A percentile compares a stretch with the other conserved stretches of the same genome.
Conservation (phyloP, 2,113 vertebrate genomes). For the Triplophysa dalaica region DNA sequence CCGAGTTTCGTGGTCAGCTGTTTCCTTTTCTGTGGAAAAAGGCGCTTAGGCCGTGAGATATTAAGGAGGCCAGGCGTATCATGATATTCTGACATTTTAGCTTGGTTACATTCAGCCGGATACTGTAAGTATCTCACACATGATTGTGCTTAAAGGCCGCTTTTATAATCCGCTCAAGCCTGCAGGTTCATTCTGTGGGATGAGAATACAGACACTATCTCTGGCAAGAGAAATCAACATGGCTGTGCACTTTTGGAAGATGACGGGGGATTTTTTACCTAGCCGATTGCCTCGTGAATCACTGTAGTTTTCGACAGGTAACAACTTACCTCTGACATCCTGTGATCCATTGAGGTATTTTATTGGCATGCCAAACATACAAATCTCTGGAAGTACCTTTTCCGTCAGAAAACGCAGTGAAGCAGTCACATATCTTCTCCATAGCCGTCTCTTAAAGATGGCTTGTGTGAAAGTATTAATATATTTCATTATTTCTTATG, state of each 20-base stretch:
- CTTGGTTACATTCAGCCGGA: slow-evolving; percentile 2
- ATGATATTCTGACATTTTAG: slow-evolving; percentile 4
- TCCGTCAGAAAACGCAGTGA: slow-evolving; percentile 29
- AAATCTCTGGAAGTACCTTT: slow-evolving; percentile 40
- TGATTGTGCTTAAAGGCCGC: slow-evolving; percentile 1
- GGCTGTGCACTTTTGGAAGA: neutral
- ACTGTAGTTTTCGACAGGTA: slow-evolving; percentile 46
- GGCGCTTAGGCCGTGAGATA: neutral
- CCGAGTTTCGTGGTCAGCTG: slow-evolving; percentile 15
- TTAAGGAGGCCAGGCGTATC: slow-evolving; percentile 6
- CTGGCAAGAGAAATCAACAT: slow-evolving; percentile 1
- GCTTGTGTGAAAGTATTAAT: neutral
- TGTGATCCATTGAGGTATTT: slow-evolving; percentile 44
- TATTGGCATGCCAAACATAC: slow-evolving; percentile 41
- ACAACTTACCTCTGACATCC: slow-evolving; percentile 42
- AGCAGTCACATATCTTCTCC: neutral
- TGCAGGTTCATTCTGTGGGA: neutral
- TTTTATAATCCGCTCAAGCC: neutral
- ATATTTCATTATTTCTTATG: neutral
- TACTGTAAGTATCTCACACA: neutral
- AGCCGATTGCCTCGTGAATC: slow-evolving; percentile 41
- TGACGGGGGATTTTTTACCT: neutral
- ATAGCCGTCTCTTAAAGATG: slow-evolving; percentile 6
- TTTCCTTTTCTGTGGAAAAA: slow-evolving; percentile 6
- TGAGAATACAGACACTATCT: neutral